phyloP scores from a whole-genome alignment of 2,888 invertebrate species.

The Calephelis perditalis region DNA sequence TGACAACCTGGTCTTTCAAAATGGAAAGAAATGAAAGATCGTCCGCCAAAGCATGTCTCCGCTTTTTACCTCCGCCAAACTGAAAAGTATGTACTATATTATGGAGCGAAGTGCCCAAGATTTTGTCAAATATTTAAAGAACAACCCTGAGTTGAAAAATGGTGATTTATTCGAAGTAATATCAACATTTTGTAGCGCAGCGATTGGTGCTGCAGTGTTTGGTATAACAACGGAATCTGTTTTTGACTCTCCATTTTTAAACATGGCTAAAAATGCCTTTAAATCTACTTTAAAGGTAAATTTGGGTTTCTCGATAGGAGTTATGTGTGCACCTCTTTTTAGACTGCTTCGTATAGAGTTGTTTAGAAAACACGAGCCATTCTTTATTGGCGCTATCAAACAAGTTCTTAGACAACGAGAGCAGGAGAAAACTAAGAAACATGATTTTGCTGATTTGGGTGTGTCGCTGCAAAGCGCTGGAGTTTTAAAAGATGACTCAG shows the following conservation, averaged over 20 bases:
- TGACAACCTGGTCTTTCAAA: conserved; percentile 43
- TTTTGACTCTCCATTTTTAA: too few relatives aligned
- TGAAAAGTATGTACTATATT: conserved; percentile 56
- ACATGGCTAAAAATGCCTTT: conserved; percentile 34
- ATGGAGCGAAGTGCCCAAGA: conserved; percentile 50
- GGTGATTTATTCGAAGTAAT: conserved; percentile 33
- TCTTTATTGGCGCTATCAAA: conserved; percentile 33
- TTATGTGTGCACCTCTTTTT: conserved; percentile 31
- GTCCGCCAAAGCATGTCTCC: conserved; percentile 39
- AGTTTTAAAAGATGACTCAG: conserved; percentile 41
- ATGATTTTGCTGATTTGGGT: conserved; percentile 14
- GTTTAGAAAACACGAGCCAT: conserved; percentile 30
- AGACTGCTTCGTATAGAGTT: conserved; percentile 26
- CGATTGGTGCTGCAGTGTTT: too few relatives aligned
- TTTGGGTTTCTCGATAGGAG: conserved; percentile 36
- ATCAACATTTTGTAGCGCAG: too few relatives aligned
- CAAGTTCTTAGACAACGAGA: conserved; percentile 28
- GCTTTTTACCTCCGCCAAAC: conserved; percentile 41
- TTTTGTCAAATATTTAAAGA: conserved; percentile 40
- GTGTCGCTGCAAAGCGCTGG: conserved; percentile 29
- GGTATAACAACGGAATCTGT: conserved; percentile 38
- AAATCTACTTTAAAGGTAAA: conserved; percentile 32
- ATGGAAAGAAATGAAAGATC: conserved; percentile 51
- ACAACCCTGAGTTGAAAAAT: conserved; percentile 34
- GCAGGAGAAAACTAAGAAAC: conserved; percentile 13